Percentiles rank a stretch among this genome's conserved stretches.
Evolutionary conservation across 2,113 vertebrate genomes (phyloP).

Genomic region (Entomyzon cyanotis): DNA sequence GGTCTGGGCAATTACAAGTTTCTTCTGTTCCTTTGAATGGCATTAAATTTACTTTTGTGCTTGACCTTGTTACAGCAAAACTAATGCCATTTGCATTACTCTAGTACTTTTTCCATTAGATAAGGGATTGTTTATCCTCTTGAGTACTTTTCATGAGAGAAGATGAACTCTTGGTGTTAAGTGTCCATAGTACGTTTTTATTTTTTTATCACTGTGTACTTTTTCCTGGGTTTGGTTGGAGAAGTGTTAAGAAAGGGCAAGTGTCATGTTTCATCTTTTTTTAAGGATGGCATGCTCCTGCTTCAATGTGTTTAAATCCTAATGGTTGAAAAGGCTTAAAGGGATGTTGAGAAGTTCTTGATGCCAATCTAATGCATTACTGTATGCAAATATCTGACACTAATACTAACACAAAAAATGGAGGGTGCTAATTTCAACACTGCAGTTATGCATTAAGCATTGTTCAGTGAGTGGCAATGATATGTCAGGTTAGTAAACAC

Average conservation of each 20-base stretch:
- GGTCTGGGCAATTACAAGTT: neutral
- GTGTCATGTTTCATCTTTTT: neutral
- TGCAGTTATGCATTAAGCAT: neutral
- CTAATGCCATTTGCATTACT: neutral
- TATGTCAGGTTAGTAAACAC: neutral
- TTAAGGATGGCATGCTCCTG: neutral
- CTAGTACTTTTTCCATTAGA: neutral
- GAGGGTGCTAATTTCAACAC: neutral
- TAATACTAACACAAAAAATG: neutral
- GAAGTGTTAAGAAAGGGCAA: neutral
- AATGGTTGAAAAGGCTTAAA: neutral
- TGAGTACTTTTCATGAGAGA: neutral
- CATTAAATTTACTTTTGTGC: neutral
- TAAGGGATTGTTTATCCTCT: neutral
- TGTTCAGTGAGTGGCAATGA: neutral
- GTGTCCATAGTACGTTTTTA: neutral
- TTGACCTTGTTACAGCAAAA: neutral
- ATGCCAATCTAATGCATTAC: neutral
- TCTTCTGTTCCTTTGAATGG: neutral
- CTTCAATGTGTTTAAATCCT: neutral
- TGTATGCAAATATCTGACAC: neutral
- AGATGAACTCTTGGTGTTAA: neutral
- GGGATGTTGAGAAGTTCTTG: neutral
- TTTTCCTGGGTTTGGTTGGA: neutral
- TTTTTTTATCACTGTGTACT: neutral